phyloP scores from a whole-genome alignment of 1,140 invertebrate species.

The Lasioglossum baleicum region DNA sequence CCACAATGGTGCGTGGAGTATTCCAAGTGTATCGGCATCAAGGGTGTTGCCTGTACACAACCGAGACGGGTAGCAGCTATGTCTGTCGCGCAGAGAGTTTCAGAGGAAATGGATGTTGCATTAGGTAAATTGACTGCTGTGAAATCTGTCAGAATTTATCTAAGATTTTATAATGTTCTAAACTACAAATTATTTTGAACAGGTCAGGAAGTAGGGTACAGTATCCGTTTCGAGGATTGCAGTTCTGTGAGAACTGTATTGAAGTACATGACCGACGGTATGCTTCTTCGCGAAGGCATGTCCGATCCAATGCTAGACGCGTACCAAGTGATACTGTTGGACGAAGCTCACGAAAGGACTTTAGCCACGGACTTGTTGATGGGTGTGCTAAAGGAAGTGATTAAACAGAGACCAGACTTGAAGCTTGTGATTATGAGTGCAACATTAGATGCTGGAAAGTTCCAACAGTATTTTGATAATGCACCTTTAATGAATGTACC shows the following conservation, averaged over 20 bases:
- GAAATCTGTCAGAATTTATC: background rate
- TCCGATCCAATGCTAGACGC: conserved; percentile 98
- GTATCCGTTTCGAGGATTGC: conserved; percentile 99
- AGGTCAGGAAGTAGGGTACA: conserved; percentile 98
- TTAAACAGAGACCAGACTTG: conserved; percentile 94
- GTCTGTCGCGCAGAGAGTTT: conserved; percentile 98
- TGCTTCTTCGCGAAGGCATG: conserved; percentile 99
- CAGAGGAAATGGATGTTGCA: conserved; percentile 99
- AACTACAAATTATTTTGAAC: conserved; percentile 18
- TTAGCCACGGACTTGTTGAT: conserved; percentile 99
- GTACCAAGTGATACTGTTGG: conserved; percentile 97
- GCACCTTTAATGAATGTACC: conserved; percentile 99
- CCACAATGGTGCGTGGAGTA: conserved; percentile 97
- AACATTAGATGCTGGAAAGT: conserved; percentile 99
- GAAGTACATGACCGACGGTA: conserved; percentile 99
- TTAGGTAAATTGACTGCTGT: conserved; percentile 80
- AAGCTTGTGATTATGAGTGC: conserved; percentile 99
- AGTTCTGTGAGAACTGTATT: conserved; percentile 95
- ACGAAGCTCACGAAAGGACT: conserved; percentile 99
- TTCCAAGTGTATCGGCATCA: conserved; percentile 85
- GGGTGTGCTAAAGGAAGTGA: conserved; percentile 99
- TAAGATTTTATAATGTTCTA: background rate
- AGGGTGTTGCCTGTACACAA: conserved; percentile 98
- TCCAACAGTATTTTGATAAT: conserved; percentile 99
- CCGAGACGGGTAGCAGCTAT: conserved; percentile 98